phyloP scores from a whole-genome alignment of 2,113 vertebrate species.

The Morone saxatilis region DNA sequence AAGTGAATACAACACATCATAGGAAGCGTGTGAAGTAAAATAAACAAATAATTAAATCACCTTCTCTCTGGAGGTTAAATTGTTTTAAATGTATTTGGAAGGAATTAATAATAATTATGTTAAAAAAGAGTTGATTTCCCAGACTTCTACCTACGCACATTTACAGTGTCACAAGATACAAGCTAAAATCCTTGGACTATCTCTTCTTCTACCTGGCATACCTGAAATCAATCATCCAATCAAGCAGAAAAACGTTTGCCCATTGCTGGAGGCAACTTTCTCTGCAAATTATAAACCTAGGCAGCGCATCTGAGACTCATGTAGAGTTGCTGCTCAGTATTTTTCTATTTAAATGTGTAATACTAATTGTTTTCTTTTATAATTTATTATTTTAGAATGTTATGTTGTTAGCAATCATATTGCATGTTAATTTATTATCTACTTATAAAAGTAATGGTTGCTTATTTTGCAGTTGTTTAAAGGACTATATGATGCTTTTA shows the following conservation, averaged over 20 bases:
- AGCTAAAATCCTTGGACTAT: constrained; percentile 35
- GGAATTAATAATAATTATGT: not conserved
- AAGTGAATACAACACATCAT: constrained; percentile 5
- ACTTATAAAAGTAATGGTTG: not conserved
- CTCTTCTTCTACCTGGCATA: constrained; percentile 32
- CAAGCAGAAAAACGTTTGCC: constrained; percentile 59
- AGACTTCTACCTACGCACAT: constrained; percentile 24
- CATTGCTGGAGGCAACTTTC: constrained; percentile 55
- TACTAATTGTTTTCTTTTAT: not conserved
- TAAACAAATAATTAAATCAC: not conserved
- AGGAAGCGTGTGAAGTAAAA: not conserved
- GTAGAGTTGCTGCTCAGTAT: constrained; percentile 3
- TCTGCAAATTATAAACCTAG: constrained; percentile 60
- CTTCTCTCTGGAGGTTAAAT: not conserved
- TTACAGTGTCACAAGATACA: constrained; percentile 21
- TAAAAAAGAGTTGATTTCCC: constrained; percentile 25
- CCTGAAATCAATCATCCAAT: constrained; percentile 61
- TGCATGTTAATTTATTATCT: not conserved
- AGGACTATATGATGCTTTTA: not conserved
- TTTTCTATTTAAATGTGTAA: not conserved
- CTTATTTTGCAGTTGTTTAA: not conserved
- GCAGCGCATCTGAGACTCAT: constrained; percentile 41
- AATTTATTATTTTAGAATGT: not conserved
- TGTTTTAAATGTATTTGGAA: constrained; percentile 12
- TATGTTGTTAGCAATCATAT: not conserved